Conservation (phyloP, 1,140 invertebrate genomes). For the Euwallacea similis region DNA sequence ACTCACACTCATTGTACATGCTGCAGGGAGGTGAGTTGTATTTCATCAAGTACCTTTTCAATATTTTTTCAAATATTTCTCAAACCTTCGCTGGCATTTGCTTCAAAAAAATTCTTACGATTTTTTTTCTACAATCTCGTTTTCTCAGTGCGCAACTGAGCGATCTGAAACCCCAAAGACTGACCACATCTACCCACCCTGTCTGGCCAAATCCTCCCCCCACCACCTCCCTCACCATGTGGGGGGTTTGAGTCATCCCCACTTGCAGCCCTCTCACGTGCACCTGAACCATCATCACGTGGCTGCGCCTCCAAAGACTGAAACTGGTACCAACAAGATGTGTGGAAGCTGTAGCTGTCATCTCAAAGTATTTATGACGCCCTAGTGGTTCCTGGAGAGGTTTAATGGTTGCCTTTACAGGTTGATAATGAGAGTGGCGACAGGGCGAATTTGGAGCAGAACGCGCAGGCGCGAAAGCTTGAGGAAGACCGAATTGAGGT, state of each 20-base stretch:
- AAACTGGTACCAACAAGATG: slow-evolving; percentile 4
- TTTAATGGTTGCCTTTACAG: slow-evolving; percentile 27
- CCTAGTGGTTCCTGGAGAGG: slow-evolving; percentile 37
- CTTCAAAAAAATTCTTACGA: not conserved
- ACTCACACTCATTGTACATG: slow-evolving; percentile 46
- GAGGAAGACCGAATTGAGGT: slow-evolving; percentile 53
- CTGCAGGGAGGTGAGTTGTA: slow-evolving; percentile 28
- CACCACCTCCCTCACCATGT: slow-evolving; percentile 19
- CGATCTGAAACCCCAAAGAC: slow-evolving; percentile 29
- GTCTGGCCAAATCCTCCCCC: slow-evolving; percentile 18
- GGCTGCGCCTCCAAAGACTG: not conserved
- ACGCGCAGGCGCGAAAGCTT: slow-evolving; percentile 42
- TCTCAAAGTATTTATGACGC: slow-evolving; percentile 8
- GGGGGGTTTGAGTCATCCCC: not conserved
- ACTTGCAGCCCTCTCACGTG: slow-evolving; percentile 12
- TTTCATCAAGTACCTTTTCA: not conserved
- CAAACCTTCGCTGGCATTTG: not conserved
- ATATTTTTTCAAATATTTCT: not conserved
- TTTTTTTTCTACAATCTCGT: not conserved
- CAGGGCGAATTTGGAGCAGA: slow-evolving; percentile 31
- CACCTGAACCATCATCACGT: slow-evolving; percentile 14
- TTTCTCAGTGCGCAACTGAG: slow-evolving; percentile 10
- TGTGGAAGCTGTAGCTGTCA: slow-evolving; percentile 15
- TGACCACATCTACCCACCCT: slow-evolving; percentile 21
- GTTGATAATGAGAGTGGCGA: slow-evolving; percentile 40